These are phyloP conservation scores for Entomyzon cyanotis DNA, from an alignment of 2,113 vertebrate species.

Conservation along the genomic window DNA sequence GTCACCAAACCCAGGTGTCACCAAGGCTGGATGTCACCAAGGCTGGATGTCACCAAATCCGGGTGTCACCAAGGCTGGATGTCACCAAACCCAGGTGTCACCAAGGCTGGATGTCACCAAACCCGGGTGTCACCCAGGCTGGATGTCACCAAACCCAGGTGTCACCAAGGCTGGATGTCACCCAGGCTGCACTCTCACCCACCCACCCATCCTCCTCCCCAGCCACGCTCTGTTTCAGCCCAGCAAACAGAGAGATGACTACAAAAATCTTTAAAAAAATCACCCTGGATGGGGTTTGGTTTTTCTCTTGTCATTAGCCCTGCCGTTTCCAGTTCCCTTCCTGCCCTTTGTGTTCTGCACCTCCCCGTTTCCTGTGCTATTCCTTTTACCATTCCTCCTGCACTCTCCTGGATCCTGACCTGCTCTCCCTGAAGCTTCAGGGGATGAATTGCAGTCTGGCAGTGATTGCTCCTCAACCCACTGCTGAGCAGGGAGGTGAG, in stretches of 20 bases:
- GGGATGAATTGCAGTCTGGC: background rate
- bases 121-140: background rate
- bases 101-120: background rate
- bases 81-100: background rate
- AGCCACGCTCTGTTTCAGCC: rapidly evolving
- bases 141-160: background rate
- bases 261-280: rapidly evolving
- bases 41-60: background rate
- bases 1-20: background rate
- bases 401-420: background rate
- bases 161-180: background rate
- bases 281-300: background rate
- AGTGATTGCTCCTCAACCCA: background rate
- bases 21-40: too few species aligned
- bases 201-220: background rate
- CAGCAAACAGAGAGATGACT: background rate
- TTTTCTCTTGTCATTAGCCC: background rate
- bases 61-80: background rate
- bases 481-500: background rate
- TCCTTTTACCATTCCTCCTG: background rate
- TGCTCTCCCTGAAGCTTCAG: background rate
- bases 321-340: background rate
- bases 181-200: background rate
- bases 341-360: background rate
- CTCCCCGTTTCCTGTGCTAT: background rate